These are phyloP conservation scores for Nestor notabilis DNA, from an alignment of 2,113 vertebrate genomes.

Conservation along the genomic window DNA sequence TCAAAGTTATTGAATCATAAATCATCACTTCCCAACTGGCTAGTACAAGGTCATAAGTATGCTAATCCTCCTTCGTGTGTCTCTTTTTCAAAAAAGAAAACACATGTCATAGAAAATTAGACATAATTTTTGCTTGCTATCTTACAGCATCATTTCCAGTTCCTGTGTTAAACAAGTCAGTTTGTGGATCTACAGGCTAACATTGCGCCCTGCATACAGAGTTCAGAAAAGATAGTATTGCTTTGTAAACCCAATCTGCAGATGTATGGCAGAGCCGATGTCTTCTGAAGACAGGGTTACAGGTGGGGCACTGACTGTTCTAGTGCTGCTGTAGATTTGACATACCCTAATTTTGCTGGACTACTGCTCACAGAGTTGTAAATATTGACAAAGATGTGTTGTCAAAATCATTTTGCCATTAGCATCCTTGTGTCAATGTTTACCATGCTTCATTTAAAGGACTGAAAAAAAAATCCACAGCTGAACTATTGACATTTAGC, in stretches of 20 bases:
- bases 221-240: background rate
- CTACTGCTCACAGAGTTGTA: background rate
- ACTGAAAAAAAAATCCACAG: background rate
- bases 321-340: background rate
- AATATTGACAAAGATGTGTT: background rate
- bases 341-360: background rate
- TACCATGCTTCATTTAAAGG: background rate
- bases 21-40: background rate
- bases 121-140: background rate
- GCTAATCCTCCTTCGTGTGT: background rate
- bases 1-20: background rate
- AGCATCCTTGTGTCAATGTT: background rate
- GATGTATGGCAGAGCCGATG: background rate
- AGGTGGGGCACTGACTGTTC: background rate
- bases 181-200: background rate
- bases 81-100: background rate
- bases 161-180: background rate
- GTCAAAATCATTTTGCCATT: background rate
- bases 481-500: background rate
- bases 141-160: background rate
- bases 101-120: background rate
- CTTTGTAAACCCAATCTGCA: rapidly evolving
- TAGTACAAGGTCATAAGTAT: background rate
- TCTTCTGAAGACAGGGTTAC: background rate
- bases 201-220: rapidly evolving